A percentile compares a stretch with the other conserved stretches of the same genome.
phyloP scores from a whole-genome alignment of 2,888 invertebrate species.

The Sphaeridia pumilis region DNA sequence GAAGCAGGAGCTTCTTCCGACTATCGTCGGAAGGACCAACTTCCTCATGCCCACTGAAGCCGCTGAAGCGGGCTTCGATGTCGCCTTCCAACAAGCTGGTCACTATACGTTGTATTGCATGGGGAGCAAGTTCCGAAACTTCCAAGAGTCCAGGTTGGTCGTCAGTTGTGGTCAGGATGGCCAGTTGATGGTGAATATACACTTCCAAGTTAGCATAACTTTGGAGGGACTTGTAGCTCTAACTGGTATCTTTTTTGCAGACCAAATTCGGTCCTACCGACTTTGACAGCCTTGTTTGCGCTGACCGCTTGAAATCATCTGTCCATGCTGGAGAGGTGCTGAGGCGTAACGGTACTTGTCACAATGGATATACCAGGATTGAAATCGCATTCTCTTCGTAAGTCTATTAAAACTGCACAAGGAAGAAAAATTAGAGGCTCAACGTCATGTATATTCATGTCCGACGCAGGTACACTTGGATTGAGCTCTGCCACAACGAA shows the following conservation, averaged over 20 bases:
- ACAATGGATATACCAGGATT: conserved; percentile 19
- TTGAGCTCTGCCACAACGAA: conserved; percentile 30
- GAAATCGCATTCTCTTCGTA: conserved; percentile 17
- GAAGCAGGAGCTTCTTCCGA: no score
- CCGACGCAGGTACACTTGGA: conserved; percentile 1
- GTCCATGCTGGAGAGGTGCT: conserved; percentile 2
- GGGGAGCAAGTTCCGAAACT: not conserved
- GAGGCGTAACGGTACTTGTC: conserved; percentile 23
- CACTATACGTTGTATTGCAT: not conserved
- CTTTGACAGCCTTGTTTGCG: not conserved
- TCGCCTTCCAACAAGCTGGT: not conserved
- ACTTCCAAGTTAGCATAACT: not conserved
- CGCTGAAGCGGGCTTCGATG: no score
- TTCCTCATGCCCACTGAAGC: no score
- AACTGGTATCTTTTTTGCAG: not conserved
- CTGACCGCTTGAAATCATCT: not conserved
- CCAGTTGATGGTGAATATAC: not conserved
- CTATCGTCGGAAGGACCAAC: no score
- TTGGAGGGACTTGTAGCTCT: not conserved
- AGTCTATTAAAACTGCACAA: not conserved
- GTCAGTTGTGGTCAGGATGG: not conserved
- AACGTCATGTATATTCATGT: not conserved
- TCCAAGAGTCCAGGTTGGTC: not conserved
- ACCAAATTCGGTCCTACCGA: not conserved
- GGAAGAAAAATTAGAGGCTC: not conserved